Conservation (phyloP, 2,113 vertebrate genomes). For the Chloropsis hardwickii region DNA sequence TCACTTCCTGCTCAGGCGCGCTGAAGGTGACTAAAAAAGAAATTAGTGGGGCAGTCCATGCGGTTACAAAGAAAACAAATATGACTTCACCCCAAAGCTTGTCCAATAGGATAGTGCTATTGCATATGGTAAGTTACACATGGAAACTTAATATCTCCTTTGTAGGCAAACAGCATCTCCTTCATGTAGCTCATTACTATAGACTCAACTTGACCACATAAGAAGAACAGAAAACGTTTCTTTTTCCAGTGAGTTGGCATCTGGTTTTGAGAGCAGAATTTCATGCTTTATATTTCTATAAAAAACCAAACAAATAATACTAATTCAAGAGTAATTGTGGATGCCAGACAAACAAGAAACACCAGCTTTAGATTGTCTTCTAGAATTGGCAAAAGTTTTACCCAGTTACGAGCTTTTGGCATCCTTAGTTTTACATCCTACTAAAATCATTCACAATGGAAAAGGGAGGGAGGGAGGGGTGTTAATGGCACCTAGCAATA, state of each 20-base stretch:
- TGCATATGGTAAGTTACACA: not conserved
- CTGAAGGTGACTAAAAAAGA: not conserved
- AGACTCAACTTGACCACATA: not conserved
- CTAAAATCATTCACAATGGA: not conserved
- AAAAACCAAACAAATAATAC: slow-evolving; percentile 2
- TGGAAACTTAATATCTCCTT: not conserved
- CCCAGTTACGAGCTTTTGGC: not conserved
- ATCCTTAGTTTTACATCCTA: not conserved
- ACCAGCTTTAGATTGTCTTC: not conserved
- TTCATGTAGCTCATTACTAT: not conserved
- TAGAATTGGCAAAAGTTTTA: not conserved
- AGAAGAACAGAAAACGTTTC: slow-evolving; percentile 1
- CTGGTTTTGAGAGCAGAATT: not conserved
- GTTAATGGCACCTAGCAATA: not conserved
- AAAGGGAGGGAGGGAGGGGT: not conserved
- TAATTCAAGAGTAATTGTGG: slow-evolving; percentile 19
- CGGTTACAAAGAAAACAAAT: not conserved
- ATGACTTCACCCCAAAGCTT: not conserved
- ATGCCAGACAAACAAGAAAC: slow-evolving; percentile 9
- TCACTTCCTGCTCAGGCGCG: not conserved
- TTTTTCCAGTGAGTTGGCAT: not conserved
- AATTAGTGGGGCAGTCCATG: not conserved
- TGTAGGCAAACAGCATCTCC: not conserved
- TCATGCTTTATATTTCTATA: not conserved
- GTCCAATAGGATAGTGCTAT: not conserved